Evolutionary conservation across 2,888 invertebrate genomes (phyloP), one percentile per base, ranked within the genome.

Genomic region (Diloba caeruleocephala): DNA sequence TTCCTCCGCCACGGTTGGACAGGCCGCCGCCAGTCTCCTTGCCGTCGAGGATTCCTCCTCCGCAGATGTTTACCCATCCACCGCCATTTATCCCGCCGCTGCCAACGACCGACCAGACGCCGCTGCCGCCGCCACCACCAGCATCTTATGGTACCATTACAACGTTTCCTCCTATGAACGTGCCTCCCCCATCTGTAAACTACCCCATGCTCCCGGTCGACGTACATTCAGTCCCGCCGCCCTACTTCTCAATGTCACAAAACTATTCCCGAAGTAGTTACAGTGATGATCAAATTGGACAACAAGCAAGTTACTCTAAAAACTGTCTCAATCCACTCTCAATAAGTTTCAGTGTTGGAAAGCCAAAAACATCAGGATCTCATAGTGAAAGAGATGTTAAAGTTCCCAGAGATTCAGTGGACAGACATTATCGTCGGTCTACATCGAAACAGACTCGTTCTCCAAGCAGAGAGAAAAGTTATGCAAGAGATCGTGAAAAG

Each of bases 1-100:
- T 89, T 10, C 89, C 89, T 39, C 90, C 90, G 14, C 89, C 90
- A 33, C 75, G 71, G 28, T 63, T 87, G 49, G 75, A 75, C 15
- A 58, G 81, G 64, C 84, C 82, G 14, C 85, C 85, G 9, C 81
- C 79, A 33, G 49, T 57, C 9, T 84, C 85, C 37, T 85, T 88
- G 14, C 85, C 86, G 23, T 74, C 82, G 9, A 73, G 67, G 43
- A 39, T 63, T n/a, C 62, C 73, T 13, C 65, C 72, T 23, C 63
- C 73, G 9, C 59, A 53, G 5, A 43, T 79, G 10, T 87, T 76
- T 46, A 70, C 38, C 38, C 71, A 59, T 39, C 82, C 78, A 17
- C 54, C 81, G 12, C 78, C 76, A 7, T 76, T 63, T 29, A 70
- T 64, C 7, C 52, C 62, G 0, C 19, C n/a, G 19, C 5, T 63